phyloP scores from a whole-genome alignment of 2,113 vertebrate species.

The Larimichthys polyactis region DNA sequence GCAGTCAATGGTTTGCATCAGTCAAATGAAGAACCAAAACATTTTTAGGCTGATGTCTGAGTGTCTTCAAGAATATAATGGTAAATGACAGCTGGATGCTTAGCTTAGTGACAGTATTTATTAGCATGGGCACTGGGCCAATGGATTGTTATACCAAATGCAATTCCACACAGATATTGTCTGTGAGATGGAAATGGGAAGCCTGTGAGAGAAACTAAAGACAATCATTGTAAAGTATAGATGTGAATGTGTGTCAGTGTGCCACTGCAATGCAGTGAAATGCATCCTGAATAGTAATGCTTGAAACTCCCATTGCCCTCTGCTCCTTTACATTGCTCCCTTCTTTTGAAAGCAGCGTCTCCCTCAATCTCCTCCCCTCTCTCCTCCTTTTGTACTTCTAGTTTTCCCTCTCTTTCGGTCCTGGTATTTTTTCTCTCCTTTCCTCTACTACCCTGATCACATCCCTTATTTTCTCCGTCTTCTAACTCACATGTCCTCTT shows the following conservation, averaged over 20 bases:
- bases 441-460: not conserved
- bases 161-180: not conserved
- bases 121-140: not conserved
- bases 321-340: constrained; percentile 31
- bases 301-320: constrained; percentile 22
- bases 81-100: not conserved
- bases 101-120: not conserved
- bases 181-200: too few relatives aligned
- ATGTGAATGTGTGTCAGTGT: constrained; percentile 63
- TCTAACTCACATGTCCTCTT: not conserved
- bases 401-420: not conserved
- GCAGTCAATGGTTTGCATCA: constrained; percentile 16
- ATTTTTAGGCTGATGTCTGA: constrained; percentile 7
- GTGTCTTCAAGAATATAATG: not conserved
- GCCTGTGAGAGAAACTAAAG: not conserved
- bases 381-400: not conserved
- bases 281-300: constrained; percentile 60
- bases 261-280: constrained; percentile 71
- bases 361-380: not conserved
- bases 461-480: not conserved
- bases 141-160: not conserved
- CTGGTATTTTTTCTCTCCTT: constrained; percentile 7
- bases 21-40: constrained; percentile 29
- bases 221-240: not conserved
- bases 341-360: constrained; percentile 7